Evolutionary conservation across 2,113 vertebrate genomes (phyloP).

Genomic region (Gracilinanus agilis): DNA sequence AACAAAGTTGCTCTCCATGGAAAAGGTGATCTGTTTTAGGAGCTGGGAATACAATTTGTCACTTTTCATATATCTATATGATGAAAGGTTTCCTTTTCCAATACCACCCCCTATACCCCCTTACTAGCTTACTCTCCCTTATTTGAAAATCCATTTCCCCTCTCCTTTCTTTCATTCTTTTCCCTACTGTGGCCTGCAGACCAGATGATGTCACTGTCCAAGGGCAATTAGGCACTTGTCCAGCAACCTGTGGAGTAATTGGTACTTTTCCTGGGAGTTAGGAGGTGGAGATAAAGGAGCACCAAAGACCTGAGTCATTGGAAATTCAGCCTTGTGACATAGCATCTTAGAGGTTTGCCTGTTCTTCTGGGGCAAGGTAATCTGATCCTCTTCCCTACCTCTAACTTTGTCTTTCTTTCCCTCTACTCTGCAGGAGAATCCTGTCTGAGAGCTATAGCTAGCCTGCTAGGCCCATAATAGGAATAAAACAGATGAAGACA

Average conservation of each 20-base stretch:
- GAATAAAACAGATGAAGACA: background rate
- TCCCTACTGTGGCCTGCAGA: background rate
- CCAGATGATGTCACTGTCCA: background rate
- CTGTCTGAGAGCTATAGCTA: background rate
- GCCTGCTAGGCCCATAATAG: background rate
- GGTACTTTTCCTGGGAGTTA: background rate
- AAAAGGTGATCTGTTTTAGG: background rate
- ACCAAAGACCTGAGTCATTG: background rate
- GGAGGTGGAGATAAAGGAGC: background rate
- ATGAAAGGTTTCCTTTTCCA: background rate
- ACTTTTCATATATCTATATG: background rate
- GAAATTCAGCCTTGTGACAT: background rate
- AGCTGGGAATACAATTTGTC: accelerated
- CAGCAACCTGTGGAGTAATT: background rate
- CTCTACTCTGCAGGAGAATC: background rate
- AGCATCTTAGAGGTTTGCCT: background rate
- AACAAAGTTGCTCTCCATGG: background rate
- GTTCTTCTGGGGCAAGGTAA: background rate
- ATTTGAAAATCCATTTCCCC: background rate
- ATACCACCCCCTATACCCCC: background rate
- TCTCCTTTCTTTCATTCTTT: background rate
- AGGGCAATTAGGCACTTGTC: background rate
- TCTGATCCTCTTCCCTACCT: background rate
- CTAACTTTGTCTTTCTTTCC: background rate
- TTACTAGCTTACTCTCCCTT: too few species aligned